These are phyloP conservation scores for Manis pentadactyla DNA, from an alignment of 2,797 vertebrate species.

Conservation along the genomic window DNA sequence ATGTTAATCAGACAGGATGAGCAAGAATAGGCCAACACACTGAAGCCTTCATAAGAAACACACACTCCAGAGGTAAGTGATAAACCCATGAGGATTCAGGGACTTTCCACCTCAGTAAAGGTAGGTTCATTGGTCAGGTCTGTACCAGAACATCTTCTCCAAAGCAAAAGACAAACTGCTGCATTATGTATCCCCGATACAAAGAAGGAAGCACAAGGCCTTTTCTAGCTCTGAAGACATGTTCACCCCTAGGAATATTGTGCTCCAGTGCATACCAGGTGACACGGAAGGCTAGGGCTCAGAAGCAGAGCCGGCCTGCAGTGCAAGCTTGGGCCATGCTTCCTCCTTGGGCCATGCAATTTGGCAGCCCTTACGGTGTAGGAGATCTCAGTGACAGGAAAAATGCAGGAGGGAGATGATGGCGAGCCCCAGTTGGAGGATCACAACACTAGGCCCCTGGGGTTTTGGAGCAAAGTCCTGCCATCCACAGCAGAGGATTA, in stretches of 20 bases:
- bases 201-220: background rate
- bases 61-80: background rate
- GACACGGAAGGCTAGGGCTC: background rate
- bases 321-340: background rate
- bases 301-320: background rate
- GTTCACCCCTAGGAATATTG: background rate
- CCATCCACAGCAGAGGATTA: background rate
- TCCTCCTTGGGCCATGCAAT: background rate
- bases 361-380: background rate
- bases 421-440: background rate
- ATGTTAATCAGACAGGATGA: background rate
- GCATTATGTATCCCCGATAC: background rate
- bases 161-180: background rate
- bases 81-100: background rate
- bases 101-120: background rate
- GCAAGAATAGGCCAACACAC: background rate
- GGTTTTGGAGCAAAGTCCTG: background rate
- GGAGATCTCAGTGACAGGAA: background rate
- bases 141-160: background rate
- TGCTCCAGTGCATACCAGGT: background rate
- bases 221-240: background rate
- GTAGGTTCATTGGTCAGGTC: background rate
- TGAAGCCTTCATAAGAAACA: background rate
- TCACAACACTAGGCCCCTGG: background rate
- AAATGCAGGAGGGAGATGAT: background rate